Base-by-base conservation (phyloP, 2,113 vertebrate genomes). In the human (Homo sapiens) region DNA sequence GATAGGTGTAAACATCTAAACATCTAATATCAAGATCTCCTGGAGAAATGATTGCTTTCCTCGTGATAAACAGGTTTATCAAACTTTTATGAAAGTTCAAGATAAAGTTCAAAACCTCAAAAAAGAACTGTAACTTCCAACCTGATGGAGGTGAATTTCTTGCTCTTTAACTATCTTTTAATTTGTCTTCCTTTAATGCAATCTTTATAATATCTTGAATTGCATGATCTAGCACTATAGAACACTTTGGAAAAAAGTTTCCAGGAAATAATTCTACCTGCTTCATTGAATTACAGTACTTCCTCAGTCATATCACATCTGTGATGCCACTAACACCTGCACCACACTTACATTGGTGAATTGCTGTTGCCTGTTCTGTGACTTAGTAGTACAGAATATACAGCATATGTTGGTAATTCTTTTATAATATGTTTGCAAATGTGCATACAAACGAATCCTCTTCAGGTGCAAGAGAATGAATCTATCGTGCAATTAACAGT, bases 341-440 rank as follows among this genome's bases (percentile, higher is more conserved):
- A 93, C 55, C 92, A 85, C 59, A 88, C 86, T 95, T 88, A 90
- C 0, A 73, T 5, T 85, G 83, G 80, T 43, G 80, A 97, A 95
- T 96, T 89, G 81, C 84, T 61, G 84, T 30, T 90, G 94, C 81
- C 96, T 96, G 55, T 79, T 92, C 83, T 78, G 75, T 96, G 96
- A 96, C 96, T 98, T 92, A 96, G 96, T 92, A 89, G 96, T 87
- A 87, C 64, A 92, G 95, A 96, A 96, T 97, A 96, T 79, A 90
- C 82, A 98, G 81, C 98, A 97, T 97, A 98, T 98, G 98, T 93
- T 97, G 96, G 96, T 57, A 98, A 98, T 98, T 97, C 96, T 96
- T 94, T 95, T 95, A 96, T 97, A 97, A 97, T 97, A 95, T 96
- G 88, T 97, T 97, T 55, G 64, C 95, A 98, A 97, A 96, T 97